phyloP scores from a whole-genome alignment of 2,797 vertebrate species.

The Iguana delicatissima region DNA sequence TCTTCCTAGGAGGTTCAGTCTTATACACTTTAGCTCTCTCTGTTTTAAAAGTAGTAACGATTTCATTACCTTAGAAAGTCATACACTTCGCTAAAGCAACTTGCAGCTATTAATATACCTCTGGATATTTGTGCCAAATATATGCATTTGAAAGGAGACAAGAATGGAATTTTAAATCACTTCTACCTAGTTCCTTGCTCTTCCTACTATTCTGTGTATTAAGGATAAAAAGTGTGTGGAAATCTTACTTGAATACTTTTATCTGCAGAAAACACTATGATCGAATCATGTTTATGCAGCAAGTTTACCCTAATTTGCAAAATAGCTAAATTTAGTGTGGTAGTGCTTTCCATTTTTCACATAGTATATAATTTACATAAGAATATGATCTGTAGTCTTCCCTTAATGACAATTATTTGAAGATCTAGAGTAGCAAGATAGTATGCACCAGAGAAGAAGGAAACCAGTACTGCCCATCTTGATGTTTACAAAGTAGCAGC shows the following conservation, averaged over 20 bases:
- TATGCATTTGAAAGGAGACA: constrained; percentile 31
- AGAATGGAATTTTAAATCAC: constrained; percentile 46
- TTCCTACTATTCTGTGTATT: constrained; percentile 46
- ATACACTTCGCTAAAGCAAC: constrained; percentile 61
- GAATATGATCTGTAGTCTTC: not conserved
- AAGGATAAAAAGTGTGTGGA: constrained; percentile 34
- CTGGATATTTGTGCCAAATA: constrained; percentile 61
- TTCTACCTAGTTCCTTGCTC: constrained; percentile 32
- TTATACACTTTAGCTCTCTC: constrained; percentile 43
- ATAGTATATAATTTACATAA: not conserved
- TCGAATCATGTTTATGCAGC: not conserved
- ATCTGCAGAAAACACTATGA: constrained; percentile 13
- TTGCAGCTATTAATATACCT: constrained; percentile 63
- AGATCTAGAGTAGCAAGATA: not conserved
- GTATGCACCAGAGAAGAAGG: not conserved
- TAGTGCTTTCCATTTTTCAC: constrained; percentile 16
- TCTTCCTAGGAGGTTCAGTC: too few species aligned
- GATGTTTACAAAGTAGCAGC: not conserved
- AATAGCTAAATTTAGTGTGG: not conserved
- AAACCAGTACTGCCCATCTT: not conserved
- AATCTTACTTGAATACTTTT: constrained; percentile 57
- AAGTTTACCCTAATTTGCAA: not conserved
- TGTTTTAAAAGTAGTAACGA: constrained; percentile 51
- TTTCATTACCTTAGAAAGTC: constrained; percentile 54
- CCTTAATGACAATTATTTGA: constrained; percentile 14